Percentiles rank a stretch among this genome's conserved stretches.
Evolutionary conservation across 2,113 vertebrate species (phyloP).

Genomic region (Trematomus loennbergii): DNA sequence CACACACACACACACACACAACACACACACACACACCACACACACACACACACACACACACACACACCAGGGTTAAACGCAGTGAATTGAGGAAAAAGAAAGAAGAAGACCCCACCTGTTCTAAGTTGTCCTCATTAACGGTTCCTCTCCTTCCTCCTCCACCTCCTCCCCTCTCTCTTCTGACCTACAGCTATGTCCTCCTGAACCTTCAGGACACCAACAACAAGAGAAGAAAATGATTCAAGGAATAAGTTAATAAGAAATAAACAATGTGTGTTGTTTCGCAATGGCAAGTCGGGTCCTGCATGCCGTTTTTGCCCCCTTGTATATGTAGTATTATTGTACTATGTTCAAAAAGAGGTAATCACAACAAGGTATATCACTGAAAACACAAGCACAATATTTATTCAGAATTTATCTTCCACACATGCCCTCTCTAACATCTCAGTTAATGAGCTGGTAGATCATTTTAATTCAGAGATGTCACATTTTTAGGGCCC

Average conservation of each 20-base stretch:
- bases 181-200: slow-evolving; percentile 91
- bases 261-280: no score
- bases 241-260: not conserved
- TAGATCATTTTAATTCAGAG: no score
- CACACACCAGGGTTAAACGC: not conserved
- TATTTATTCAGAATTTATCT: no score
- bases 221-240: not conserved
- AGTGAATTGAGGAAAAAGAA: not conserved
- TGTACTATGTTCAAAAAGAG: not conserved
- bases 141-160: slow-evolving; percentile 88
- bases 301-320: not conserved
- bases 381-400: no score
- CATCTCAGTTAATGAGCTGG: no score
- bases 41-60: no score
- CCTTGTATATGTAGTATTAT: not conserved
- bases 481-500: no score
- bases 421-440: no score
- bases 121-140: slow-evolving; percentile 90
- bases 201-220: slow-evolving; percentile 84
- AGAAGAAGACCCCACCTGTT: slow-evolving; percentile 84
- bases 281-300: not conserved
- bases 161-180: slow-evolving; percentile 82
- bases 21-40: no score
- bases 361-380: no score
- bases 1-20: slow-evolving; percentile 5